phyloP scores from a whole-genome alignment of 2,797 vertebrate genomes.

The Anguilla megastoma region DNA sequence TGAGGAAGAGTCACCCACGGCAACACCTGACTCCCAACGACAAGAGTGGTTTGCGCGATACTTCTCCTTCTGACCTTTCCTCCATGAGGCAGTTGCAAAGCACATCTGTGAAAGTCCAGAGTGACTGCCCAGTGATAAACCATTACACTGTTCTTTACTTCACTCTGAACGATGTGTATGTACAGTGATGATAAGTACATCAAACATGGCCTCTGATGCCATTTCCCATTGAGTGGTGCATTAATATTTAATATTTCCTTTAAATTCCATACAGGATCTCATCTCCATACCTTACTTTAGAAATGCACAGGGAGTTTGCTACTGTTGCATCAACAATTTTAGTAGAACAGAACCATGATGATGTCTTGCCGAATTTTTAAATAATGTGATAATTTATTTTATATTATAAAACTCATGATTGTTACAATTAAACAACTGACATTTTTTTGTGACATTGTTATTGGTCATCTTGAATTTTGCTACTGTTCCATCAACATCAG shows the following conservation, averaged over 20 bases:
- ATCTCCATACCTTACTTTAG: constrained; percentile 71
- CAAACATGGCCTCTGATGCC: neutral
- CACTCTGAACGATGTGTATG: constrained; percentile 26
- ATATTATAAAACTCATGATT: constrained; percentile 19
- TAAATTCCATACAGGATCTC: neutral
- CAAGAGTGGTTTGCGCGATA: constrained; percentile 82
- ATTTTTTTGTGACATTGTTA: neutral
- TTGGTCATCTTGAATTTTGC: neutral
- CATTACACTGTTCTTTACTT: constrained; percentile 13
- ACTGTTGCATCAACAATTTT: constrained; percentile 76
- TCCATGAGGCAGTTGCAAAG: neutral
- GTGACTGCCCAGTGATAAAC: neutral
- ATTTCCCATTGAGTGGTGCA: constrained; percentile 7
- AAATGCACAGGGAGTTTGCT: constrained; percentile 74
- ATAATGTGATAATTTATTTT: constrained; percentile 8
- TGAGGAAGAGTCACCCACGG: constrained; percentile 74
- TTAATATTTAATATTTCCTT: neutral
- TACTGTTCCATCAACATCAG: neutral
- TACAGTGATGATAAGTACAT: constrained; percentile 19
- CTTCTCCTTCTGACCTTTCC: constrained; percentile 75
- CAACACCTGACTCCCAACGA: constrained; percentile 75
- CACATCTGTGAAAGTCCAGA: too few relatives aligned
- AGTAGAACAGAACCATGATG: constrained; percentile 60
- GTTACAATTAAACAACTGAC: constrained; percentile 8
- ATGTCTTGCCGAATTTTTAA: constrained; percentile 18